These are phyloP conservation scores for Zaprionus kolodkinae DNA, from an alignment of 1,140 invertebrate genomes.

Conservation along the genomic window DNA sequence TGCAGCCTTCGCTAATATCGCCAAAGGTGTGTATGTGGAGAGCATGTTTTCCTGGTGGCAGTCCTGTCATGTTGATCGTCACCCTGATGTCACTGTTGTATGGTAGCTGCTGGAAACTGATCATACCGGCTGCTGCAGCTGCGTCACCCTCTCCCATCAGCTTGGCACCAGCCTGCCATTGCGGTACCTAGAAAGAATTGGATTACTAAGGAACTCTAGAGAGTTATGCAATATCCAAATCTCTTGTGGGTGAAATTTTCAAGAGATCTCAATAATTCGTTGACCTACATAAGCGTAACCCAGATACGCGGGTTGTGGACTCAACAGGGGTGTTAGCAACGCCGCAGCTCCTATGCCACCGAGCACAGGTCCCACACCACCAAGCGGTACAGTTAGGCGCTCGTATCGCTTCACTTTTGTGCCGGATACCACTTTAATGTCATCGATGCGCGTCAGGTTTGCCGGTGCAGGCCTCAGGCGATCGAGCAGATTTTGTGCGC, in stretches of 20 bases:
- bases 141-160: conserved; percentile 66
- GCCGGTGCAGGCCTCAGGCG: conserved; percentile 59
- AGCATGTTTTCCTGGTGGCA: conserved; percentile 88
- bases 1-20: conserved; percentile 87
- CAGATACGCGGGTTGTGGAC: conserved; percentile 60
- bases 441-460: conserved; percentile 61
- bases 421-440: conserved; percentile 78
- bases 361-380: conserved; percentile 48
- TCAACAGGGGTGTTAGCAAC: conserved; percentile 53
- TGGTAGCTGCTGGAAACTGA: conserved; percentile 76
- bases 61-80: conserved; percentile 86
- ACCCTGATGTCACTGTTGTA: conserved; percentile 85
- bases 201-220: neutral
- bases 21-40: conserved; percentile 91
- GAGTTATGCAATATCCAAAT: neutral
- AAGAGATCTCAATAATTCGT: no score
- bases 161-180: conserved; percentile 73
- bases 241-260: neutral
- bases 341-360: conserved; percentile 54
- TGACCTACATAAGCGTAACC: conserved; percentile 68
- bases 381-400: conserved; percentile 67
- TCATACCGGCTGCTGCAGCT: conserved; percentile 54
- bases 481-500: conserved; percentile 71
- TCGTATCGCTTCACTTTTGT: conserved; percentile 82
- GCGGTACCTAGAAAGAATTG: conserved; percentile 48